Base-by-base conservation (phyloP, 2,888 invertebrate species). In the Drosophila subsilvestris region DNA sequence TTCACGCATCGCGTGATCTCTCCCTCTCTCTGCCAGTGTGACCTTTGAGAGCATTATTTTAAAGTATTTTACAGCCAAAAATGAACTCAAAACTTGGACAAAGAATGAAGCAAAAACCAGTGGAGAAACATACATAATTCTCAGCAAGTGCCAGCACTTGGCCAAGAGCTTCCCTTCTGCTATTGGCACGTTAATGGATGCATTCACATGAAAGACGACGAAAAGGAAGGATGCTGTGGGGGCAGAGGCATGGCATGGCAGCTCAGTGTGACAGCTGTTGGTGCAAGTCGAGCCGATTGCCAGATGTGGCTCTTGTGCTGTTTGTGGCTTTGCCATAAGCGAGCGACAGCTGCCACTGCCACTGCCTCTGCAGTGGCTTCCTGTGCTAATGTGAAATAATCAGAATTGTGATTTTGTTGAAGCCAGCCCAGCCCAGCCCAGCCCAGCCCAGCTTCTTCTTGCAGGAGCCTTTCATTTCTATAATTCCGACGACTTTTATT, bases 341-440 rank as follows among this genome's bases (percentile, higher is more conserved):
- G 70, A 75, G 79, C 79, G 77, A 66, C 80, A 68, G 76, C 80
- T 80, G 83, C 49, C 47, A 37, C 14, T 37, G 32, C 32, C 32
- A 32, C 32, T 12, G 32, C 32, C 61, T 60, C n/a, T 25, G 12
- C 47, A 47, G 53, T 51, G 27, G 51, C 49, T 65, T 66, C 65
- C 65, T 25, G 14, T n/a, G 58, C 50, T 1, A 22, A 65, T 29
- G 63, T 63, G 22, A 49, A 47, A 62, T 65, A 53, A 53, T 62
- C 63, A 47, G 54, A 53, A 42, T 65, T 42, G 63, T 47, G 65
- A 63, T 53, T 63, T 42, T 54, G 43, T 29, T n/a, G 48, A 65
- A 47, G 22, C 43, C 53, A 63, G 14, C 27, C 50, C 32, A 47
- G 57, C 57, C 51, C 44, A 45, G 56, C 44, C 43, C 53, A 63